Evolutionary conservation across 2,797 vertebrate genomes (phyloP), one percentile per base, ranked within the genome.

Genomic region (Hypotaenidia okinawae): DNA sequence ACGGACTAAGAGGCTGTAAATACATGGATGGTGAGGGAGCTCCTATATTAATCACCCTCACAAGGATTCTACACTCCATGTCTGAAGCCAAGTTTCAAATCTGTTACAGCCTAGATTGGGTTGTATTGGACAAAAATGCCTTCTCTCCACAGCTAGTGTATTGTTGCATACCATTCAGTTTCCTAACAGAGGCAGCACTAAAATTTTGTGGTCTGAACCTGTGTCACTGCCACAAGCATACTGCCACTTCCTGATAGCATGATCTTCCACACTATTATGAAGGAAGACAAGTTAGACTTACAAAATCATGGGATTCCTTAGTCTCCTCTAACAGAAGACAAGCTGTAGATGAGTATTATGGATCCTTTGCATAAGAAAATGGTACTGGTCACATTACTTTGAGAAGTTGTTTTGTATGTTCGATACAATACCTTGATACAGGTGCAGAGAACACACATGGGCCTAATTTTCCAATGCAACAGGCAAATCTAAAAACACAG

Each of bases 1-100:
- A 90, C 17, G 78, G 72, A 93, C 64, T 87, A 92, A 96, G 39
- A 89, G 52, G 32, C 39, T 94, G 93, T 93, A 90, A 94, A 91
- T 73, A 75, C n/a, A 54, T 10, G 27, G 27, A 89, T 39, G 30
- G 62, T 49, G 35, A 66, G 19, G 28, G 57, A 93, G 41, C 22
- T 86, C 66, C 69, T 90, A 51, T 90, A 95, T 93, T 93, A 91
- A 84, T 67, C 18, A 75, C 30, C 12, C 59, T 82, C 77, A 43
- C 79, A 81, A 87, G 43, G 41, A 89, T 91, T 90, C 69, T 49
- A n/a, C 21, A 94, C 76, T 49, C 63, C 5, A 3, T 6, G 9
- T 70, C 64, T 85, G 49, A 84, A 93, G 86, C 47, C 51, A 84
- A 47, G 76, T 88, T 94, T 70, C 39, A 52, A 70, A 90, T 73